Conservation (phyloP, 2,113 vertebrate genomes). For the Menura novaehollandiae region DNA sequence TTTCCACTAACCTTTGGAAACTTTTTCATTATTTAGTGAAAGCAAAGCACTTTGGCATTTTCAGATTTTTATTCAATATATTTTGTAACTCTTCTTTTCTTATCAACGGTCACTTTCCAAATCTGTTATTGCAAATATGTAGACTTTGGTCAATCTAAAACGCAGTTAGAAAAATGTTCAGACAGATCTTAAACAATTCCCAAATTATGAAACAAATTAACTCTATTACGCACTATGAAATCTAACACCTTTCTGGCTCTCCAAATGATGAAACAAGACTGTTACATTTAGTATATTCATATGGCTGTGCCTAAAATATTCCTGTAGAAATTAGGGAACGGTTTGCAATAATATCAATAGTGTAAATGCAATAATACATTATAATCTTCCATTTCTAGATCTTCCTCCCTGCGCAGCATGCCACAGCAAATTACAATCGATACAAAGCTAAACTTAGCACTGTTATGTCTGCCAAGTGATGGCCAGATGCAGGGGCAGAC, state of each 20-base stretch:
- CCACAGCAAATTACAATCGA: constrained; percentile 32
- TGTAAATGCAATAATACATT: constrained; percentile 55
- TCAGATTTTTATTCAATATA: neutral
- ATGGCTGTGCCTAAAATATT: constrained; percentile 30
- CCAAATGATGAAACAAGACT: neutral
- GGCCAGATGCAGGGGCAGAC: neutral
- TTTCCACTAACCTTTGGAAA: neutral
- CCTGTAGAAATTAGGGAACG: constrained; percentile 16
- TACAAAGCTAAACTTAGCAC: constrained; percentile 61
- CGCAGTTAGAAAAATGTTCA: neutral
- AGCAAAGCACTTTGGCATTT: neutral
- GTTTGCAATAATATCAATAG: constrained; percentile 55
- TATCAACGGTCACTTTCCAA: neutral
- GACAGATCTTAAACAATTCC: neutral
- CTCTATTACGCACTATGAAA: neutral
- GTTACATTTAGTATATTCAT: constrained; percentile 22
- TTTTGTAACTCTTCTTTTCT: neutral
- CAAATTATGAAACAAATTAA: neutral
- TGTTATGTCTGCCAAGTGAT: constrained; percentile 11
- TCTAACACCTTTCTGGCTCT: neutral
- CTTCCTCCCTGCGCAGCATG: constrained; percentile 11
- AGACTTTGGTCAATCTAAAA: neutral
- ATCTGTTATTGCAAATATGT: neutral
- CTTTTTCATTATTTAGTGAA: neutral
- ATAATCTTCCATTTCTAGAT: constrained; percentile 40